Evolutionary conservation across 2,113 vertebrate species (phyloP), one percentile per base, ranked within the genome.

Genomic region (Callopanchax toddi): DNA sequence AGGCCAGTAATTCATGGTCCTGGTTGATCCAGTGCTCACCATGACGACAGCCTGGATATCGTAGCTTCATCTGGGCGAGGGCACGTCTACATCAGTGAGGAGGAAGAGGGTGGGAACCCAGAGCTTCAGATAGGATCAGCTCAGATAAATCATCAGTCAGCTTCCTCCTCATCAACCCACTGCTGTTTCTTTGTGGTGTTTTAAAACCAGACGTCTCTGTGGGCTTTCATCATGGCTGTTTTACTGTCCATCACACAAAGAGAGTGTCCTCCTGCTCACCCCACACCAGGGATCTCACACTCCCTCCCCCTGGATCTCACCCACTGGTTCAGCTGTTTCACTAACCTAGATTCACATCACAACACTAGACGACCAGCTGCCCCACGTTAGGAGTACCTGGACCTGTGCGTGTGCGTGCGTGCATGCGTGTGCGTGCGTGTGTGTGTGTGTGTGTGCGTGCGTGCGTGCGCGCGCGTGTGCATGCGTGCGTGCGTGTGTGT

Each of bases 191-290:
- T 16, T 18, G 4, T 29, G 40, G 1, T 25, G 22, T 5, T 26
- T n/a, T 43, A 2, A 43, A 6, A 6, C 9, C 20, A 18, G 6
- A 0, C 7, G 8, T 20, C 42, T 3, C 20, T 54, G 29, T 12
- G 9, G 37, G 4, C 17, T 36, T 56, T 13, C n/a, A 25, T 29
- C 34, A 26, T 7, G 22, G n/a, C 10, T 16, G 29, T 18, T 3
- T 32, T 6, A 2, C 23, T 42, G 50, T n/a, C 17, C 8, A 12
- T 42, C 2, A 21, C 40, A 48, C 20, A 22, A 52, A 26, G 39
- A 81, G 54, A 62, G 68, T 81, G 71, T 65, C 71, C 79, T 84
- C 48, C 42, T 55, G 44, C 55, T 85, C 71, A 75, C 52, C 81
- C 32, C 72, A 61, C 79, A 76, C 39, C 21, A 53, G 74, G 76